phyloP scores from a whole-genome alignment of 2,113 vertebrate genomes.

The Gila orcuttii region DNA sequence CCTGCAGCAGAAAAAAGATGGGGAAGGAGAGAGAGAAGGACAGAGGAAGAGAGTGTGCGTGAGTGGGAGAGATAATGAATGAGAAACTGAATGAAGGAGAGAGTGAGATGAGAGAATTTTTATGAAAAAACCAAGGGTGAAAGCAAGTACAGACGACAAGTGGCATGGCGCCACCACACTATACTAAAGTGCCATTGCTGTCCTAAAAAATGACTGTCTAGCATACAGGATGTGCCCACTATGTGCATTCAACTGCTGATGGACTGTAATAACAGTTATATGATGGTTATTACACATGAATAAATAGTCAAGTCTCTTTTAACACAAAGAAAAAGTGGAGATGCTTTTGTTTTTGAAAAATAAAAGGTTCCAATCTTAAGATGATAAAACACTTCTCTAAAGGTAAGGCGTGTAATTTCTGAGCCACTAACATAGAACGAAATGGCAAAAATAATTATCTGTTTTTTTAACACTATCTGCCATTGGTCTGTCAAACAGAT shows the following conservation, averaged over 20 bases:
- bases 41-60: slow-evolving; percentile 34
- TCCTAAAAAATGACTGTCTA: background rate
- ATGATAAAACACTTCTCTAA: background rate
- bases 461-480: background rate
- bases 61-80: slow-evolving; percentile 32
- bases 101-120: slow-evolving; percentile 28
- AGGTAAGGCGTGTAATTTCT: background rate
- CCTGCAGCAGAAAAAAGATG: background rate
- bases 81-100: slow-evolving; percentile 31
- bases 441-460: background rate
- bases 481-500: background rate
- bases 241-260: background rate
- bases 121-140: slow-evolving; percentile 15
- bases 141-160: slow-evolving; percentile 21
- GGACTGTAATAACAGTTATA: background rate
- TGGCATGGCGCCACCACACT: slow-evolving; percentile 6
- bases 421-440: background rate
- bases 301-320: background rate
- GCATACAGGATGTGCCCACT: background rate
- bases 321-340: background rate
- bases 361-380: background rate
- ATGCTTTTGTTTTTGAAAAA: background rate
- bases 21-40: slow-evolving; percentile 13
- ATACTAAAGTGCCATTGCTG: slow-evolving; percentile 4
- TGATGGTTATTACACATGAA: background rate